Conservation (phyloP, 2,888 invertebrate genomes). For the Athalia circularis region DNA sequence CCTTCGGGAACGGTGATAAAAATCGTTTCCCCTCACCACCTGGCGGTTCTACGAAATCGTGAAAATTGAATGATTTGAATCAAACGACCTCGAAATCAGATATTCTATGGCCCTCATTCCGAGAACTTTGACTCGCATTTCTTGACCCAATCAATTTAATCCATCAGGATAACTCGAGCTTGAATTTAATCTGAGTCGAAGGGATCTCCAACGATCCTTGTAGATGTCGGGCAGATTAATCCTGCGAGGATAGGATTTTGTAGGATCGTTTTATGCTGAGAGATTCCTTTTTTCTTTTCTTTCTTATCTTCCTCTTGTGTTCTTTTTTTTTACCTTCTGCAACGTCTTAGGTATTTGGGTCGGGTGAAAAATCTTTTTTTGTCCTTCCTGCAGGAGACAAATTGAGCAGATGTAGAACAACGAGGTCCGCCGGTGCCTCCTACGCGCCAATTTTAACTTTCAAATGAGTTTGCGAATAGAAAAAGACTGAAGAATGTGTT, state of each 20-base stretch:
- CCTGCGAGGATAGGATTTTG: too few relatives aligned
- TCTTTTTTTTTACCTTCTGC: too few relatives aligned
- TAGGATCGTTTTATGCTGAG: too few relatives aligned
- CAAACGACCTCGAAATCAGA: background rate
- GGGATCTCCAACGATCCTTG: too few relatives aligned
- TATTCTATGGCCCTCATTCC: background rate
- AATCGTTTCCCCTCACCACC: background rate
- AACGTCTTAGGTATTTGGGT: too few relatives aligned
- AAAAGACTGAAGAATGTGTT: conserved; percentile 19
- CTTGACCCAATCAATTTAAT: conserved; percentile 1
- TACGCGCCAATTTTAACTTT: conserved; percentile 36
- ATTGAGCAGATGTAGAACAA: conserved; percentile 29
- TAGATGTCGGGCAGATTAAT: too few relatives aligned
- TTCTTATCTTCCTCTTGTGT: too few relatives aligned
- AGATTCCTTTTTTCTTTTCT: too few relatives aligned
- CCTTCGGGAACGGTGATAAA: background rate
- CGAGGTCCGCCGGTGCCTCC: background rate
- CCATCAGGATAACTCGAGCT: background rate
- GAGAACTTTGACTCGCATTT: background rate
- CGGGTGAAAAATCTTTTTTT: too few relatives aligned
- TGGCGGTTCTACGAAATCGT: background rate
- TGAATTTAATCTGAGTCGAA: too few relatives aligned
- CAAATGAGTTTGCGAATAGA: conserved; percentile 33
- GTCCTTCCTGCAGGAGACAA: conserved; percentile 3
- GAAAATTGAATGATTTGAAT: background rate